Evolutionary conservation across 2,888 invertebrate species (phyloP).

Genomic region (Falcaria lacertinaria): DNA sequence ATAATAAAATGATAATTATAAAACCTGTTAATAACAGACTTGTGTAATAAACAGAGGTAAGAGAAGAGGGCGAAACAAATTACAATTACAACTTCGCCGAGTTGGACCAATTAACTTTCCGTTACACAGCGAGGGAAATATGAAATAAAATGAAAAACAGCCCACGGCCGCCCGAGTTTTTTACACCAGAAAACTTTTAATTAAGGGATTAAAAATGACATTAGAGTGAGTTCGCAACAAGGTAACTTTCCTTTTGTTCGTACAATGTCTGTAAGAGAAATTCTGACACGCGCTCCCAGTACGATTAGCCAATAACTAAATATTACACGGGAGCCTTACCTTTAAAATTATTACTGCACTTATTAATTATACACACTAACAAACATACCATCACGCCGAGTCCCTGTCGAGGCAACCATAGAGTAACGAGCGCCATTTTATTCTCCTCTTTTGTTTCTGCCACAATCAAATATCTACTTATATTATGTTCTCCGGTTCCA

Average conservation of each 20-base stretch:
- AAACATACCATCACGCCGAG: too few relatives aligned
- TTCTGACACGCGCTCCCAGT: slow-evolving; percentile 24
- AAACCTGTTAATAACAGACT: slow-evolving; percentile 53
- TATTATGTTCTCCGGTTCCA: too few relatives aligned
- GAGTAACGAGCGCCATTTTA: too few relatives aligned
- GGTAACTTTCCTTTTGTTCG: slow-evolving; percentile 64
- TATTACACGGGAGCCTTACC: too few relatives aligned
- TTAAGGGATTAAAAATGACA: slow-evolving; percentile 79
- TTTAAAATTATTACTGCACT: too few relatives aligned
- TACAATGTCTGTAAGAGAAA: slow-evolving; percentile 39
- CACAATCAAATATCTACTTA: too few relatives aligned
- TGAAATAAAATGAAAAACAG: slow-evolving; percentile 75
- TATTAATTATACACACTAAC: too few relatives aligned
- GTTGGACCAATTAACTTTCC: slow-evolving; percentile 77
- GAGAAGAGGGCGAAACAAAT: slow-evolving; percentile 67
- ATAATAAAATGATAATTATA: slow-evolving; percentile 36
- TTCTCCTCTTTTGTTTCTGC: too few relatives aligned
- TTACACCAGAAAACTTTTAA: slow-evolving; percentile 72
- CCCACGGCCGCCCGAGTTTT: slow-evolving; percentile 55
- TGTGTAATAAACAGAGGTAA: slow-evolving; percentile 66
- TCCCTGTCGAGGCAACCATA: too few relatives aligned
- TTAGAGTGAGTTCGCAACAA: slow-evolving; percentile 68
- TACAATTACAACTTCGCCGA: slow-evolving; percentile 75
- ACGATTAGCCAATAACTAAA: too few relatives aligned
- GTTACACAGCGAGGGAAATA: slow-evolving; percentile 71